Conservation (phyloP, 2,888 invertebrate species). For the Nephrotoma flavescens region DNA sequence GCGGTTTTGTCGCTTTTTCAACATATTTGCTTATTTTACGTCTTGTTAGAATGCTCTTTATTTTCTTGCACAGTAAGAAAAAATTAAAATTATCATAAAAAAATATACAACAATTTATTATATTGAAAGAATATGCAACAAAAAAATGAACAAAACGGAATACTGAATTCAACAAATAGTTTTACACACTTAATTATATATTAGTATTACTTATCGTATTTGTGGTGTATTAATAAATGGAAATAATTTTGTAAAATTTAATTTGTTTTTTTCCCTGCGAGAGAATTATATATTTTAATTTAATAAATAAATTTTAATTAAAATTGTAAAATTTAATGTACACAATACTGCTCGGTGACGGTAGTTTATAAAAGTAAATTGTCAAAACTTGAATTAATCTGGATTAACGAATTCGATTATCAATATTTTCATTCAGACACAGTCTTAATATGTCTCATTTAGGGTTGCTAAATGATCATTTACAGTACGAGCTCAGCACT, state of each 20-base stretch:
- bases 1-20: background rate
- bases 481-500: too few relatives aligned
- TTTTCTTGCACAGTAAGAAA: background rate
- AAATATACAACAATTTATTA: background rate
- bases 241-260: background rate
- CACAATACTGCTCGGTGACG: too few relatives aligned
- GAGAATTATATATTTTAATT: background rate
- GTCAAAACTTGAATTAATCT: too few relatives aligned
- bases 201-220: background rate
- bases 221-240: background rate
- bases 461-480: too few relatives aligned
- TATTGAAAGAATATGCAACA: background rate
- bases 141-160: background rate
- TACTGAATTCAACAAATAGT: background rate
- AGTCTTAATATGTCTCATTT: too few relatives aligned
- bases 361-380: too few relatives aligned
- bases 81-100: background rate
- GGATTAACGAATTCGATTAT: too few relatives aligned
- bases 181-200: background rate
- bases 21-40: background rate
- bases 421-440: too few relatives aligned
- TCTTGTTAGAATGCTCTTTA: background rate
- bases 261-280: background rate
- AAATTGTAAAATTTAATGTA: too few relatives aligned
- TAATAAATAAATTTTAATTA: too few relatives aligned